Conservation (phyloP, 2,113 vertebrate species). For the Pangasianodon gigas region DNA sequence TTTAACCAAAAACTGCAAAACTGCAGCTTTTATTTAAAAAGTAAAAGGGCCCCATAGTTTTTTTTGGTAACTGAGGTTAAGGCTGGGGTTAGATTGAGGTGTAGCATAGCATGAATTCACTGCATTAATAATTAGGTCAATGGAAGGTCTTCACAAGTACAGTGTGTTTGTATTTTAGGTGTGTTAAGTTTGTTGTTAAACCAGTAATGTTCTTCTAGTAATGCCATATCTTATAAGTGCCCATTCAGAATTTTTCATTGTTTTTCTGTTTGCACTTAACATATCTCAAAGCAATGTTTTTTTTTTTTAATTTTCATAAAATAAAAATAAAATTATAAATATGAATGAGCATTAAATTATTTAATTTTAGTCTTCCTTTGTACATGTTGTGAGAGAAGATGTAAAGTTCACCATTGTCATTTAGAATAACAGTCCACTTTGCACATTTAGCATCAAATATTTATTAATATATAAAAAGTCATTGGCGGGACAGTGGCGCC, state of each 20-base stretch:
- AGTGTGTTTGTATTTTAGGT: not conserved
- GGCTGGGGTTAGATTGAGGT: not conserved
- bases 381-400: not conserved
- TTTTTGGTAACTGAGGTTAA: not conserved
- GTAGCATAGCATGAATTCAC: not conserved
- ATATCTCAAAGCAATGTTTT: not conserved
- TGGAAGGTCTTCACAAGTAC: not conserved
- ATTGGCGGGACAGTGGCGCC: not conserved
- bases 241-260: not conserved
- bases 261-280: not conserved
- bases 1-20: not conserved
- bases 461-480: not conserved
- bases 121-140: not conserved
- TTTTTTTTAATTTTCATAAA: not conserved
- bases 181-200: not conserved
- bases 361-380: not conserved
- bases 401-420: not conserved
- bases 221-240: not conserved
- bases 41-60: not conserved
- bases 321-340: not conserved
- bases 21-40: not conserved
- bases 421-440: not conserved
- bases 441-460: not conserved
- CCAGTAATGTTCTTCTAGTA: not conserved
- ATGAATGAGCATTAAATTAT: not conserved